Evolutionary conservation across 2,797 vertebrate genomes (phyloP).

Genomic region (Manis crassicaudata): DNA sequence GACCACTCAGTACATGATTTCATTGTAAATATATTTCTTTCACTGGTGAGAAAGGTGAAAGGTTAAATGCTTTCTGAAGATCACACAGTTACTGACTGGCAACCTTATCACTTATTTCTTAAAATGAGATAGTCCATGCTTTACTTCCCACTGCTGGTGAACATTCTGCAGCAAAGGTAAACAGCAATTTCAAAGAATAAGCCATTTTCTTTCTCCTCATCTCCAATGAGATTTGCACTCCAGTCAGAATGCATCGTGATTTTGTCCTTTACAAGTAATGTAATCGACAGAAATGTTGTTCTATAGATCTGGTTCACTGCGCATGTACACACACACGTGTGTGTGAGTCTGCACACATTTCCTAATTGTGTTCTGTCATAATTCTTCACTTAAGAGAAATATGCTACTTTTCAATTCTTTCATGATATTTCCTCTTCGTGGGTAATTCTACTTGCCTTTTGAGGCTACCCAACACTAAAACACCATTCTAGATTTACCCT

Average conservation of each 20-base stretch:
- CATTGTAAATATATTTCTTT: no score
- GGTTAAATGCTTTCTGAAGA: no score
- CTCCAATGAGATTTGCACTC: not conserved
- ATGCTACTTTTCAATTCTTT: not conserved
- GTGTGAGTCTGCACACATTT: not conserved
- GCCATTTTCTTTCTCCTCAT: not conserved
- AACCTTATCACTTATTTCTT: not conserved
- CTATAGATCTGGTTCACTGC: not conserved
- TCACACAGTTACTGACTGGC: no score
- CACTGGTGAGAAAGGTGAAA: no score
- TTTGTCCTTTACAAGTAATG: not conserved
- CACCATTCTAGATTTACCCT: rapidly evolving
- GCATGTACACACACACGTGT: no score
- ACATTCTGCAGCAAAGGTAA: not conserved
- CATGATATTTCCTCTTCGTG: not conserved
- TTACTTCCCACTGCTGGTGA: not conserved
- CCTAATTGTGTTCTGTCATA: not conserved
- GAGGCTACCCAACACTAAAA: not conserved
- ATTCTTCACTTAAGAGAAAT: not conserved
- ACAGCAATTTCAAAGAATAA: not conserved
- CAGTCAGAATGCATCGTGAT: not conserved
- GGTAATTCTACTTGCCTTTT: not conserved
- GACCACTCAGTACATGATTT: no score
- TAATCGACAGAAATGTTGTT: not conserved
- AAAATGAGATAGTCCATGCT: not conserved